A percentile compares a stretch with the other conserved stretches of the same genome.
Conservation (phyloP, 2,888 invertebrate species). For the Caenorhabditis afra region DNA sequence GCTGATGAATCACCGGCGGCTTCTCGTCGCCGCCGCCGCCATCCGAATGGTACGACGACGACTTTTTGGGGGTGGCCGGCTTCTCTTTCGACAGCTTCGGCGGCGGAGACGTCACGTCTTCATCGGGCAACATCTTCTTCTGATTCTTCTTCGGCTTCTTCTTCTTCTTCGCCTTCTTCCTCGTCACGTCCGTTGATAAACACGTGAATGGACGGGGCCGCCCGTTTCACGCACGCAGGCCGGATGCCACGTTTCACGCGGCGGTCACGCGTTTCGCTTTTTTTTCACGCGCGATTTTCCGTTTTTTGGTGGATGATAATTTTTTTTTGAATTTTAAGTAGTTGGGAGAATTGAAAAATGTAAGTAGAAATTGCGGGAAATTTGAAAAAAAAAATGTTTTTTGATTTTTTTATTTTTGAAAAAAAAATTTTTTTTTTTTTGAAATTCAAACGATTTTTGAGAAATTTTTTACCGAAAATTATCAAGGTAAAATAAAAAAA, state of each 20-base stretch:
- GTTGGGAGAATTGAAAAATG: too few species aligned
- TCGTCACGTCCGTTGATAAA: background rate
- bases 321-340: too few species aligned
- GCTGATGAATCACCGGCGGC: background rate
- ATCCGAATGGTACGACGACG: background rate
- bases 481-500: too few species aligned
- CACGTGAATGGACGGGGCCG: conserved; percentile 16
- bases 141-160: background rate
- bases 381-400: too few species aligned
- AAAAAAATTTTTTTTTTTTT: too few species aligned
- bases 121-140: conserved; percentile 23
- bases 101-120: conserved; percentile 29
- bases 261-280: conserved; percentile 23
- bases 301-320: background rate
- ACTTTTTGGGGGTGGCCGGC: background rate
- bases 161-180: background rate
- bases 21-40: background rate
- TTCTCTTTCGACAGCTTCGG: conserved; percentile 10
- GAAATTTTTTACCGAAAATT: too few species aligned
- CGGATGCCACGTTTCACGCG: conserved; percentile 45
- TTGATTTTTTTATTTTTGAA: too few species aligned
- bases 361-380: too few species aligned
- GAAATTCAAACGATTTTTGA: too few species aligned
- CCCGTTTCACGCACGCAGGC: too few species aligned
- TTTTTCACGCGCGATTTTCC: background rate